Percentiles rank a stretch among this genome's conserved stretches.
These are phyloP conservation scores for Platerodrilus igneus DNA, from an alignment of 2,888 invertebrate species.

Conservation along the genomic window DNA sequence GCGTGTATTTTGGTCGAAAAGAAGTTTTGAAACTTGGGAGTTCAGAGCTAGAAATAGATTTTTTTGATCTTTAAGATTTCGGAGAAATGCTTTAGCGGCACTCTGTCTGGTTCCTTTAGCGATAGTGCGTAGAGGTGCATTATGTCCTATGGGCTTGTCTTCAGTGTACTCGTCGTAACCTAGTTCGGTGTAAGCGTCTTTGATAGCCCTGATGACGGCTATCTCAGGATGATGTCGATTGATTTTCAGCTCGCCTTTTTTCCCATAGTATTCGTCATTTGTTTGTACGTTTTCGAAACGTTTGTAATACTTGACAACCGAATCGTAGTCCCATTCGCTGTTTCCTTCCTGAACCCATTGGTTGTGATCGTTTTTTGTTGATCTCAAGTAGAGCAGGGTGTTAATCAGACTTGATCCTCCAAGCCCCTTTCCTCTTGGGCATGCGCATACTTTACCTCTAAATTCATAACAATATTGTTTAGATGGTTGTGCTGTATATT, in stretches of 20 bases:
- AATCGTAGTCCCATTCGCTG: conserved; percentile 78
- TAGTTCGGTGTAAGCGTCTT: conserved; percentile 24
- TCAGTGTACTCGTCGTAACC: conserved; percentile 43
- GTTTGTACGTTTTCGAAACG: conserved; percentile 47
- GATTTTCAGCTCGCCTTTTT: conserved; percentile 20
- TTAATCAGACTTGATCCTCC: conserved; percentile 86
- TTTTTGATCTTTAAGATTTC: conserved; percentile 49
- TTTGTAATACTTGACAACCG: conserved; percentile 76
- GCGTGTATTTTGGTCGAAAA: conserved; percentile 47
- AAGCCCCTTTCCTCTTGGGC: conserved; percentile 87
- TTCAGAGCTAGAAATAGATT: conserved; percentile 55
- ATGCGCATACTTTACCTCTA: conserved; percentile 81
- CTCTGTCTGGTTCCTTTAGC: conserved; percentile 51
- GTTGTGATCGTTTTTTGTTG: conserved; percentile 82
- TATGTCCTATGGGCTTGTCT: conserved; percentile 39
- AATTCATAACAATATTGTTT: conserved; percentile 80
- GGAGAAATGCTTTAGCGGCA: conserved; percentile 55
- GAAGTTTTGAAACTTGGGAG: conserved; percentile 53
- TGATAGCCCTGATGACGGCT: conserved; percentile 10
- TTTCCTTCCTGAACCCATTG: conserved; percentile 80
- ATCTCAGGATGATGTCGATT: conserved; percentile 5
- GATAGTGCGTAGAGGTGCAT: conserved; percentile 44
- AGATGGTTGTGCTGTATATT: conserved; percentile 80
- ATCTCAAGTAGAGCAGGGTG: conserved; percentile 88
- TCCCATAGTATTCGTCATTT: conserved; percentile 18